phyloP scores from a whole-genome alignment of 2,113 vertebrate species.

The Phasianus colchicus region DNA sequence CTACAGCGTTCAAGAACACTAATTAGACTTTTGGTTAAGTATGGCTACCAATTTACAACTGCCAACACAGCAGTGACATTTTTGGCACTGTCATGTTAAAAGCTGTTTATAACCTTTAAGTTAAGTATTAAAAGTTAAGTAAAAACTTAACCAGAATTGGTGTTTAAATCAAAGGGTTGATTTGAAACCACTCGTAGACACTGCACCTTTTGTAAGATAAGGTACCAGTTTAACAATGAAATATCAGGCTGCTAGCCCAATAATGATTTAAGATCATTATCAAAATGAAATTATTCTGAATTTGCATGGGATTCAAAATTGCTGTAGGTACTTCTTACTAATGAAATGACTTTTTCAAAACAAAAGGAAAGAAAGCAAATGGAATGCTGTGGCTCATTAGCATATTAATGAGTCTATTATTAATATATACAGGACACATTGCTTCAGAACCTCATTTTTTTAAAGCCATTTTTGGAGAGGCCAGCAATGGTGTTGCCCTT shows the following conservation, averaged over 20 bases:
- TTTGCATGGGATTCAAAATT: not conserved
- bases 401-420: conserved; percentile 73
- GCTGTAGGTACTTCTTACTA: conserved; percentile 36
- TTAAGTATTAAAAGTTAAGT: not conserved
- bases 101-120: not conserved
- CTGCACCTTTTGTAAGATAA: not conserved
- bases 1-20: not conserved
- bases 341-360: conserved; percentile 65
- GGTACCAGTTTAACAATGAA: not conserved
- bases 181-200: not conserved
- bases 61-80: not conserved
- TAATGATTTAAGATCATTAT: not conserved
- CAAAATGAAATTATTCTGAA: not conserved
- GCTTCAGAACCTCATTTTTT: conserved; percentile 20
- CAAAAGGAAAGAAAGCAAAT: conserved; percentile 55
- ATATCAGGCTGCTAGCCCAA: not conserved
- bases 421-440: conserved; percentile 66
- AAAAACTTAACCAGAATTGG: not conserved
- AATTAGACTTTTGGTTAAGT: not conserved
- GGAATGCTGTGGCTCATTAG: conserved; percentile 47
- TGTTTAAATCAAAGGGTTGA: not conserved
- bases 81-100: not conserved
- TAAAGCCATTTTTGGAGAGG: not conserved
- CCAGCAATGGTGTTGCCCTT: conserved; percentile 32
- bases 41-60: not conserved